Conservation (phyloP, 2,113 vertebrate species). For the Zosterops lateralis region DNA sequence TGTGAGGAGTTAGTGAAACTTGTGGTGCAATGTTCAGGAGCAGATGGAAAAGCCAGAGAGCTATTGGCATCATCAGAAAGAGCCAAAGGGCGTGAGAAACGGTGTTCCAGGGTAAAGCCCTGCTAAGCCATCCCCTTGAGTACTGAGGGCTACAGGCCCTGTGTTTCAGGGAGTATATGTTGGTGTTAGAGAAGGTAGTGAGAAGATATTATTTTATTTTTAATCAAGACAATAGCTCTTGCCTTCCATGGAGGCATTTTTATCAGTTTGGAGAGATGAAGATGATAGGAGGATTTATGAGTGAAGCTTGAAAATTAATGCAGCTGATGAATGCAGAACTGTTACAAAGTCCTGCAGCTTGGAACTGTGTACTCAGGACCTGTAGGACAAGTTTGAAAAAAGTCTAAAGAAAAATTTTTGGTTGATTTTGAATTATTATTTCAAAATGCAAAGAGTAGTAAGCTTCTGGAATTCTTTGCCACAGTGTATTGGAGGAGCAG, state of each 20-base stretch:
- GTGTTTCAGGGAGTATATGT: neutral
- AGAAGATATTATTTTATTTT: neutral
- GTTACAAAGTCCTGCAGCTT: neutral
- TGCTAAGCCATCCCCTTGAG: neutral
- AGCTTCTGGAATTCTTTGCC: neutral
- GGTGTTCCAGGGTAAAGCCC: neutral
- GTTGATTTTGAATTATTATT: neutral
- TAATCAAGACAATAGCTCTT: neutral
- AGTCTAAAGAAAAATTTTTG: neutral
- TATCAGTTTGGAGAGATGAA: neutral
- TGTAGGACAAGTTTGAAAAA: neutral
- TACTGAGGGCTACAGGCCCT: accelerated
- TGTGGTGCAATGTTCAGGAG: neutral
- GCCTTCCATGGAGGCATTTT: neutral
- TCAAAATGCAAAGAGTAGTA: neutral
- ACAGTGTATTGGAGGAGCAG: neutral
- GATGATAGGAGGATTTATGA: neutral
- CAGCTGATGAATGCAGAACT: neutral
- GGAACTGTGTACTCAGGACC: neutral
- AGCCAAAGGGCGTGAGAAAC: neutral
- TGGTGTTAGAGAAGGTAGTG: neutral
- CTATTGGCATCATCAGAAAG: neutral
- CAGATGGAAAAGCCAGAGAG: neutral
- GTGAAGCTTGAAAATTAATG: neutral
- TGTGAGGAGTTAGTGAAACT: neutral